Conservation (phyloP, 2,797 vertebrate species). For the Dallia pectoralis region DNA sequence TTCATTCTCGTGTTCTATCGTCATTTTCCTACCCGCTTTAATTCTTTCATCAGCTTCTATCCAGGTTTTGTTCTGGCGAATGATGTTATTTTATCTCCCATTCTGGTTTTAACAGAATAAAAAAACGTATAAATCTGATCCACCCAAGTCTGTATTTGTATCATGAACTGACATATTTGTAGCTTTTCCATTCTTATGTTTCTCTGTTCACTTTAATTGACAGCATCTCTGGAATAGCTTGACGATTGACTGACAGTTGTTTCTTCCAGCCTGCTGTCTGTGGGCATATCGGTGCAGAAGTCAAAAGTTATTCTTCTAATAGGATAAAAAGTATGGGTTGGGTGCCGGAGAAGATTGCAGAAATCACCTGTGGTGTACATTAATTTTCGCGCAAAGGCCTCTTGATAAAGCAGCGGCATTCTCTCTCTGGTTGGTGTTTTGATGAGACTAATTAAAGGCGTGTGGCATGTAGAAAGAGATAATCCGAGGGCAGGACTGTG, state of each 20-base stretch:
- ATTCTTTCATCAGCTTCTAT: neutral
- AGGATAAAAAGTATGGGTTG: neutral
- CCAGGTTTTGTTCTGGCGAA: neutral
- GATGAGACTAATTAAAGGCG: constrained; percentile 44
- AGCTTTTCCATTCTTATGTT: neutral
- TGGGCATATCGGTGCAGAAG: neutral
- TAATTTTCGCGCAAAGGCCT: neutral
- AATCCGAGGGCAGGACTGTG: constrained; percentile 20
- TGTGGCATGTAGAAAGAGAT: constrained; percentile 18
- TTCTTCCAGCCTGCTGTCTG: neutral
- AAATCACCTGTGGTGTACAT: constrained; percentile 12
- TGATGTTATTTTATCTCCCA: neutral
- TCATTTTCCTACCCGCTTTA: neutral
- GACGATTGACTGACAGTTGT: neutral
- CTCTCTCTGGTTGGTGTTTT: constrained; percentile 19
- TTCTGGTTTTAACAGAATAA: neutral
- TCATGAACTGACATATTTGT: neutral
- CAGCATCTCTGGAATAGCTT: neutral
- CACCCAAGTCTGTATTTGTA: neutral
- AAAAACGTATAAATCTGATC: neutral
- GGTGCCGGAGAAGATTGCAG: neutral
- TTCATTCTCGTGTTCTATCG: neutral
- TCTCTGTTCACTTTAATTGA: neutral
- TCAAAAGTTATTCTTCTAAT: constrained; percentile 1
- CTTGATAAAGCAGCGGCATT: constrained; percentile 19